Base-by-base conservation (phyloP, 2,113 vertebrate species). In the Myocastor coypus region DNA sequence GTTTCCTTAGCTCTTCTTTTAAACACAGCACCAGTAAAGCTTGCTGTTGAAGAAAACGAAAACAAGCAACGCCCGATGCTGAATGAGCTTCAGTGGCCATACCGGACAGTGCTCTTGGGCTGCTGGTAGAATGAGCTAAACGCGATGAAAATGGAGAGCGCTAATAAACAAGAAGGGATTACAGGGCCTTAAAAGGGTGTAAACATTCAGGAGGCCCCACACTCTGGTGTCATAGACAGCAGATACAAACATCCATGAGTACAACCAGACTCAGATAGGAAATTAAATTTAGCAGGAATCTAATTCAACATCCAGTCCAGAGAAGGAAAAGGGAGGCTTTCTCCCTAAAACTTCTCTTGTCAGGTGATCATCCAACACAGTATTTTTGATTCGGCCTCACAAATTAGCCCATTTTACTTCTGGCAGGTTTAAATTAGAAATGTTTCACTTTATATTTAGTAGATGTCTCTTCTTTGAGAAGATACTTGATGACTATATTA, bases 71-170 rank as follows among this genome's bases (percentile, higher is more conserved):
- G 2, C 28, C 55, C 69, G 50, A 30, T 5, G 42, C n/a, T 87
- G 66, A 87, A 42, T 37, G 4, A 37, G 12, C 11, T 69, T 64
- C 7, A 7, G n/a, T 2, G 57, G 42, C 61, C 30, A 10, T 26
- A 26, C 16, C 24, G 19, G 42, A 40, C 22, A 5, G 0, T 11
- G 6, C 42, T 50, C 1, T 14, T 34, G 3, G 0, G 9, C 32
- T 2, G 0, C 69, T 32, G 10, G 73, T 63, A 84, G 52, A 13
- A 90, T 42, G 52, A 55, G 40, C 22, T 1, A 57, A 52, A 69
- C 40, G 42, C 7, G 12, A 75, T 1, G 14, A 78, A 85, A 69
- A 59, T 10, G 34, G 40, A 37, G 5, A 5, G n/a, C 4, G 28
- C 71, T 57, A 24, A 30, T 6, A 34, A 89, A 73, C 32, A 37